Conservation (phyloP, 1,140 invertebrate species). For the Lordiphosa clarofinis region DNA sequence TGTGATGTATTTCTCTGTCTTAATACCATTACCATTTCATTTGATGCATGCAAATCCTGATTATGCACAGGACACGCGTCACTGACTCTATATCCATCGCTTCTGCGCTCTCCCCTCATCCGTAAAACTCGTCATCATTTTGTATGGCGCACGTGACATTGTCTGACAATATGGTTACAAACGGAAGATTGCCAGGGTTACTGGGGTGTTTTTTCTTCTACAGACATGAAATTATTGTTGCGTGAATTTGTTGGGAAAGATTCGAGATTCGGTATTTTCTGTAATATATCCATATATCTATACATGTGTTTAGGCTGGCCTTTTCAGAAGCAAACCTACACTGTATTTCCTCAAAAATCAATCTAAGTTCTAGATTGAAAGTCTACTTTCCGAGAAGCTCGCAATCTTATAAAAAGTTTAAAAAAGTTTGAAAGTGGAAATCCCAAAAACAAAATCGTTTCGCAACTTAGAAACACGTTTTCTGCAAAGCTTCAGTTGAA, state of each 20-base stretch:
- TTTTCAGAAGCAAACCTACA: no score
- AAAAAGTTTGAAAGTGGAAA: no score
- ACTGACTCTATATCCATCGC: conserved; percentile 28
- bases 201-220: conserved; percentile 29
- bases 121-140: conserved; percentile 10
- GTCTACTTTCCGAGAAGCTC: no score
- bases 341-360: no score
- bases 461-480: no score
- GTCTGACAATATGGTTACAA: conserved; percentile 63
- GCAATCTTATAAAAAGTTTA: no score
- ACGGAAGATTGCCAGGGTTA: conserved; percentile 56
- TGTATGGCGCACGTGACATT: conserved; percentile 46
- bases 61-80: conserved; percentile 67
- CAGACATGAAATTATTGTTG: conserved; percentile 13
- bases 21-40: conserved; percentile 45
- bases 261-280: conserved; percentile 4
- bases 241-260: conserved; percentile 7
- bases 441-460: no score
- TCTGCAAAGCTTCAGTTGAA: no score
- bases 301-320: no score
- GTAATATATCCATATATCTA: no score
- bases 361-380: no score
- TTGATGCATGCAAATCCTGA: conserved; percentile 74
- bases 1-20: conserved; percentile 55
- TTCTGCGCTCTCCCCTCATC: not conserved